A percentile compares a stretch with the other conserved stretches of the same genome.
Evolutionary conservation across 2,113 vertebrate species (phyloP).

Genomic region (Physeter macrocephalus): DNA sequence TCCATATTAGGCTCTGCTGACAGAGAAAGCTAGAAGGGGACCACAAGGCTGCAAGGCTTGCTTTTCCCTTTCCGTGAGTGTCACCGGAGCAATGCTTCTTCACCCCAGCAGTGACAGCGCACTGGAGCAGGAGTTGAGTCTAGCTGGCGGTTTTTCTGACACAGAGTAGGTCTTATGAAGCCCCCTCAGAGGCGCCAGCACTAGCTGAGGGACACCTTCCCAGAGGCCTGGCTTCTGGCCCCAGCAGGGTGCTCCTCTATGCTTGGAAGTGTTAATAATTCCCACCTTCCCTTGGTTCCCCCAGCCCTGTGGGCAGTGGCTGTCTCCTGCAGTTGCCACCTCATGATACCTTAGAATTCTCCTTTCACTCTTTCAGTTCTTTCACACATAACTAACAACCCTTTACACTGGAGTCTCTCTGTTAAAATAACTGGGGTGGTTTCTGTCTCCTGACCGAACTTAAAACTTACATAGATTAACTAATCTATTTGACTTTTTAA

Average conservation of each 20-base stretch:
- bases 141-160: not conserved
- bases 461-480: not conserved
- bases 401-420: not conserved
- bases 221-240: accelerated
- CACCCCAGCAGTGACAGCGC: too few species aligned
- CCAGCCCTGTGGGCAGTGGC: too few species aligned
- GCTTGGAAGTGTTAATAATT: not conserved
- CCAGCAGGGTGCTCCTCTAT: too few species aligned
- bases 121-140: not conserved
- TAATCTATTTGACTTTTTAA: not conserved
- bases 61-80: not conserved
- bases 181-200: not conserved
- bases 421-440: not conserved
- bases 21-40: not conserved
- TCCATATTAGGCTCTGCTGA: not conserved
- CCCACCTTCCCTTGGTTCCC: not conserved
- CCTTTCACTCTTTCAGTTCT: not conserved
- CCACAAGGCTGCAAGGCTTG: not conserved
- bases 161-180: not conserved
- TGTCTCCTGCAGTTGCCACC: not conserved
- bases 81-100: not conserved
- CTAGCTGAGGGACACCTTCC: not conserved
- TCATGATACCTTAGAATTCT: not conserved
- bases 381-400: not conserved
- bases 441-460: not conserved